A percentile compares a stretch with the other conserved stretches of the same genome.
These are phyloP conservation scores for Brachymystax lenok DNA, from an alignment of 2,797 vertebrate genomes.

Conservation along the genomic window DNA sequence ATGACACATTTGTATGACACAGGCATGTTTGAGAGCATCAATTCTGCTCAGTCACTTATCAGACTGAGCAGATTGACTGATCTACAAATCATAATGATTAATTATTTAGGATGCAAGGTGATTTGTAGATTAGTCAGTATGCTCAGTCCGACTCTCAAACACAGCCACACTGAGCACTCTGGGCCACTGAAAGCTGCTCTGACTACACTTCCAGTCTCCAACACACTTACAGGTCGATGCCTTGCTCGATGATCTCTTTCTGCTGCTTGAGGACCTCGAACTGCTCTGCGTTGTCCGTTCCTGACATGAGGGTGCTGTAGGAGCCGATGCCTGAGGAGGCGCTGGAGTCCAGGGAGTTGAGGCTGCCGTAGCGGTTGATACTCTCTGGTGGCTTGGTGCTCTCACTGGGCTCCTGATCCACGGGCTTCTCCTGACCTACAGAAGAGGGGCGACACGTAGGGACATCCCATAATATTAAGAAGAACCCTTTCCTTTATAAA, in stretches of 20 bases:
- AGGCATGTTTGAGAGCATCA: background rate
- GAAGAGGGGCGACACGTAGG: background rate
- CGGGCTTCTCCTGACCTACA: constrained; percentile 85
- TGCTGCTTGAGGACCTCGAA: constrained; percentile 92
- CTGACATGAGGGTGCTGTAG: constrained; percentile 90
- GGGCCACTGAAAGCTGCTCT: background rate
- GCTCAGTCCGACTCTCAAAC: no score
- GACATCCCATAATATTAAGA: constrained; percentile 7
- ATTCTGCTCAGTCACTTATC: background rate
- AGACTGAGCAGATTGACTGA: background rate
- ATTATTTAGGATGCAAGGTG: background rate
- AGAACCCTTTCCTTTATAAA: background rate
- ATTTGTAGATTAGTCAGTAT: background rate
- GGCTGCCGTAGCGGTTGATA: constrained; percentile 89
- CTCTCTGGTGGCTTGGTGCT: constrained; percentile 83
- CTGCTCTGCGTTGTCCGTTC: constrained; percentile 89
- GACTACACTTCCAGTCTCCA: background rate
- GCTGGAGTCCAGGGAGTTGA: constrained; percentile 89
- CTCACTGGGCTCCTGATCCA: constrained; percentile 84
- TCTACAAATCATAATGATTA: background rate
- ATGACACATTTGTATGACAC: background rate
- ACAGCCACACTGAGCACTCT: background rate
- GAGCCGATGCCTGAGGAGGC: constrained; percentile 91
- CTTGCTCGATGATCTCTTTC: constrained; percentile 92
- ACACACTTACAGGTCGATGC: constrained; percentile 86